phyloP scores from a whole-genome alignment of 2,113 vertebrate species.

The Psilopsiagon aurifrons region DNA sequence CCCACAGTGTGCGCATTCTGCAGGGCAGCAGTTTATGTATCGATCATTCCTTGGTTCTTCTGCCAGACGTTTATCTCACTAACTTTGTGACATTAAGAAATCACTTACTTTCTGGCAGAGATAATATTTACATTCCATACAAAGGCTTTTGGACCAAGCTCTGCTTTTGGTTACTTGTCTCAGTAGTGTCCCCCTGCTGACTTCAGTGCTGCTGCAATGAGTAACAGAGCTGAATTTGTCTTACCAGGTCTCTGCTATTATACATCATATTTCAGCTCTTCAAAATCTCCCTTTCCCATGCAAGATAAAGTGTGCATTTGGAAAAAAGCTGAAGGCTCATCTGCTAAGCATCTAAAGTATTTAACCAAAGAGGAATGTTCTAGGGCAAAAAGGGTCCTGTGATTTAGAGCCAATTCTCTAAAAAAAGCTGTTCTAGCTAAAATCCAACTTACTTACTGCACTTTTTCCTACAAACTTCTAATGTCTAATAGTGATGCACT shows the following conservation, averaged over 20 bases:
- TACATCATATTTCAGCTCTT: rapidly evolving
- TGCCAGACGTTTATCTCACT: neutral
- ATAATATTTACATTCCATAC: constrained; percentile 35
- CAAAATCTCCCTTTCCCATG: neutral
- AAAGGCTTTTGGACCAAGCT: neutral
- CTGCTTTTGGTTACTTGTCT: neutral
- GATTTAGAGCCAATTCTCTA: neutral
- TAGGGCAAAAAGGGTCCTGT: neutral
- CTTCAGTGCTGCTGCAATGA: neutral
- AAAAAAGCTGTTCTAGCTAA: neutral
- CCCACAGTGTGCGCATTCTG: rapidly evolving
- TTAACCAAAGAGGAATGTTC: neutral
- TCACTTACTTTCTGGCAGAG: neutral
- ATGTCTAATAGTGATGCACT: neutral
- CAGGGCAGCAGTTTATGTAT: rapidly evolving
- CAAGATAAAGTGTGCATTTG: neutral
- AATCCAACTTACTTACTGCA: neutral
- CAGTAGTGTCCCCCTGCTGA: rapidly evolving
- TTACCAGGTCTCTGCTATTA: neutral
- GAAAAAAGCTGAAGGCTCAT: neutral
- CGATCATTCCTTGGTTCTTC: neutral
- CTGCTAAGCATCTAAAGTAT: constrained; percentile 11
- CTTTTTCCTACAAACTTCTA: rapidly evolving
- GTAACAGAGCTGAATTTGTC: neutral
- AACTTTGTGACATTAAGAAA: neutral